Conservation (phyloP, 2,113 vertebrate species). For the Himantopus leucocephalus region DNA sequence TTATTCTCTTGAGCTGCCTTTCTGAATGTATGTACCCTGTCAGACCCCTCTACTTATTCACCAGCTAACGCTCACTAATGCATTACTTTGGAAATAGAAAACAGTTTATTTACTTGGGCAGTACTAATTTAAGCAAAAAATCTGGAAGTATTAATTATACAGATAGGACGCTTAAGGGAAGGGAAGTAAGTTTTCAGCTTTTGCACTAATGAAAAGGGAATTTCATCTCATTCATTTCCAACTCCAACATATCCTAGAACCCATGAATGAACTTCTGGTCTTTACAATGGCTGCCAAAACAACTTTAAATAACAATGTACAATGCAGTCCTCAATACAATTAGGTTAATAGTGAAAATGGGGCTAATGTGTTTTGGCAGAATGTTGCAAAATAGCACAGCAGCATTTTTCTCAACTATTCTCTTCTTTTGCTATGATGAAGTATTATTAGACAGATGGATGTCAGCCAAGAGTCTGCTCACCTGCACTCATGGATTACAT, state of each 20-base stretch:
- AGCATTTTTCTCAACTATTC: not conserved
- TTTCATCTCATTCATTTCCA: not conserved
- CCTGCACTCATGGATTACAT: not conserved
- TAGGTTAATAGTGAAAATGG: not conserved
- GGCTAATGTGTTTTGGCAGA: not conserved
- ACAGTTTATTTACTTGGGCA: not conserved
- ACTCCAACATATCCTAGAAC: not conserved
- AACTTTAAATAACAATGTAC: not conserved
- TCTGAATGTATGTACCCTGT: not conserved
- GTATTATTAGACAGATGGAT: not conserved
- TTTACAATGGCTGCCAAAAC: not conserved
- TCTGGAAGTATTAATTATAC: not conserved
- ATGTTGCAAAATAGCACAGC: not conserved
- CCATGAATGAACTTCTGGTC: not conserved
- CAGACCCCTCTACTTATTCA: not conserved
- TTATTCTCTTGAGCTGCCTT: not conserved
- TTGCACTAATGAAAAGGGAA: not conserved
- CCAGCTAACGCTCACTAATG: not conserved
- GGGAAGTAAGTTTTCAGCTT: not conserved
- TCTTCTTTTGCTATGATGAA: not conserved
- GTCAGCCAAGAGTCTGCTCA: not conserved
- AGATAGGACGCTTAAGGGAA: not conserved
- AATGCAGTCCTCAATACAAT: not conserved
- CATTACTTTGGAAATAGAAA: not conserved
- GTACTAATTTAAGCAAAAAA: not conserved